Percentiles rank a stretch among this genome's conserved stretches.
Evolutionary conservation across 2,888 invertebrate genomes (phyloP).

Genomic region (Lasius fuliginosus): DNA sequence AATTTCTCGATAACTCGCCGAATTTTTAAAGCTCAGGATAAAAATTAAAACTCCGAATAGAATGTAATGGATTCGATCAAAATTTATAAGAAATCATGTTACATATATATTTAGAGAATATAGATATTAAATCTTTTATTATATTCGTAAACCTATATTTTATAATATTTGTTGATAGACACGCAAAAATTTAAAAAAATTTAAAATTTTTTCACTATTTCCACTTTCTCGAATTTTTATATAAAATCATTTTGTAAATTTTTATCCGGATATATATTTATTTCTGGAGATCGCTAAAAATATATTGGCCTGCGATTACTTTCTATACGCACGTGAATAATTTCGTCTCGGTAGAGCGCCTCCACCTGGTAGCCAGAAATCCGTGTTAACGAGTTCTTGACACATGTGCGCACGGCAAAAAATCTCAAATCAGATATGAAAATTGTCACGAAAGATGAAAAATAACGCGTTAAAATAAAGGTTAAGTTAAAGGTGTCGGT

Average conservation of each 20-base stretch:
- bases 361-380: constrained; percentile 42
- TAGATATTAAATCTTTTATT: neutral
- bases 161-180: neutral
- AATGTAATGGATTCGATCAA: neutral
- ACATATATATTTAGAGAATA: neutral
- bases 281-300: neutral
- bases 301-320: constrained; percentile 33
- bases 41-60: neutral
- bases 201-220: neutral
- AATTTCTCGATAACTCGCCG: neutral
- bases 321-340: constrained; percentile 52
- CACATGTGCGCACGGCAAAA: neutral
- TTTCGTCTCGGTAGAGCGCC: constrained; percentile 36
- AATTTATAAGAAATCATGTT: neutral
- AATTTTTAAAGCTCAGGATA: neutral
- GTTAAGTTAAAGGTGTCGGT: neutral
- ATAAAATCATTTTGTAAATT: neutral
- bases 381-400: constrained; percentile 7
- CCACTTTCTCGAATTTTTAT: neutral
- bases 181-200: neutral
- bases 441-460: constrained; percentile 28
- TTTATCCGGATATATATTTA: neutral
- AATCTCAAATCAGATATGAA: neutral
- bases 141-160: neutral
- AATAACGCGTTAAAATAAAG: constrained; percentile 18